Evolutionary conservation across 2,113 vertebrate genomes (phyloP).

Genomic region (Peucedramus taeniatus): DNA sequence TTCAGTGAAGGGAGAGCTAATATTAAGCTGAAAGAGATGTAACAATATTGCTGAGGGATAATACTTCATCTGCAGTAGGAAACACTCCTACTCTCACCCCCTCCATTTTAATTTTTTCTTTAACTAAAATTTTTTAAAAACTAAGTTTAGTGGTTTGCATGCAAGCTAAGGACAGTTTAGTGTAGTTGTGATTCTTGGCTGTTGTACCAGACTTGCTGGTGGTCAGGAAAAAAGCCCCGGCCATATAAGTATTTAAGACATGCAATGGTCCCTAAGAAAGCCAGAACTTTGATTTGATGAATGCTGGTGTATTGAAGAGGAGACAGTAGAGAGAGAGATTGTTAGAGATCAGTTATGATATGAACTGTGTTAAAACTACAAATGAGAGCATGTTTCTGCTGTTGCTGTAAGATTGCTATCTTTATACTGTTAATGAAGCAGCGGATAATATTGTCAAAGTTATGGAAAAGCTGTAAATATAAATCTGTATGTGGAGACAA

Average conservation of each 20-base stretch:
- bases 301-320: not conserved
- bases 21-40: slow-evolving; percentile 46
- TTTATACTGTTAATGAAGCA: not conserved
- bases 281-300: not conserved
- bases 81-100: not conserved
- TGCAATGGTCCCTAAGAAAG: not conserved
- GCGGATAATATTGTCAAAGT: not conserved
- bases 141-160: not conserved
- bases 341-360: not conserved
- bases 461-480: not conserved
- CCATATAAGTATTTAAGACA: not conserved
- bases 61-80: slow-evolving; percentile 3
- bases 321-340: not conserved
- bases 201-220: not conserved
- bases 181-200: not conserved
- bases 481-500: not conserved
- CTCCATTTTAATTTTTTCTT: rapidly evolving
- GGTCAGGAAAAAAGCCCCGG: not conserved
- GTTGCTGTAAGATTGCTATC: not conserved
- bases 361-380: not conserved
- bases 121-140: not conserved
- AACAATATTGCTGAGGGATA: slow-evolving; percentile 56
- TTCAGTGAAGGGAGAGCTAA: slow-evolving; percentile 62
- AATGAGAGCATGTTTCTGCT: not conserved
- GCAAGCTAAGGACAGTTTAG: not conserved